Evolutionary conservation across 2,113 vertebrate genomes (phyloP).

Genomic region (Potamarius usumacintae): DNA sequence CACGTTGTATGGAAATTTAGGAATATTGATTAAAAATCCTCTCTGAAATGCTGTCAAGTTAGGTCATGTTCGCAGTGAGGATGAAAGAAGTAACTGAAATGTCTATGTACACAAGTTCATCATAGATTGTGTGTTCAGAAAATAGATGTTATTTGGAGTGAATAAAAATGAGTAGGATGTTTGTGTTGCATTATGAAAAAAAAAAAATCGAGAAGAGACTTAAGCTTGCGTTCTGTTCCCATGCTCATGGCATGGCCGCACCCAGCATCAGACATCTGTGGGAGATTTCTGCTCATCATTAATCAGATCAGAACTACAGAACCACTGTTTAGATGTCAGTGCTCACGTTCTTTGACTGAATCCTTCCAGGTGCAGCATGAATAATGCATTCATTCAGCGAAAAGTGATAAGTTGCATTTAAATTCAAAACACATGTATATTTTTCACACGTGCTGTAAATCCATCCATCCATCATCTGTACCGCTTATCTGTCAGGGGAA

Average conservation of each 20-base stretch:
- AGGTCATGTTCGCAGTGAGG: not conserved
- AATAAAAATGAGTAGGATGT: not conserved
- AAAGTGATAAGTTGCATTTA: not conserved
- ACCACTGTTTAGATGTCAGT: not conserved
- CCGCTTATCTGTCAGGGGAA: too few relatives aligned
- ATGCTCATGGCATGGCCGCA: too few relatives aligned
- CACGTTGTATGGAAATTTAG: not conserved
- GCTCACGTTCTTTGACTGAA: not conserved
- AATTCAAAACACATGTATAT: not conserved
- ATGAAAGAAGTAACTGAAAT: not conserved
- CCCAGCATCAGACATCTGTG: not conserved
- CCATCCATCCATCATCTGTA: too few relatives aligned
- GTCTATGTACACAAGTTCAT: not conserved
- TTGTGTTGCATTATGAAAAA: not conserved
- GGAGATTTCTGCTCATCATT: not conserved
- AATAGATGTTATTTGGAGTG: constrained; percentile 4
- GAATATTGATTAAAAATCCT: not conserved
- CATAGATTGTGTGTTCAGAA: not conserved
- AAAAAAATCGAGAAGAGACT: not conserved
- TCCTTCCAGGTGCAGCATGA: not conserved
- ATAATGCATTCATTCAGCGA: constrained; percentile 3
- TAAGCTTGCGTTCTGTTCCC: too few relatives aligned
- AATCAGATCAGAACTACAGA: not conserved
- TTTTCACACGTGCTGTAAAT: too few relatives aligned
- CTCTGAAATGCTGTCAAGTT: not conserved